Evolutionary conservation across 2,888 invertebrate genomes (phyloP), one percentile per base, ranked within the genome.

Genomic region (Orthosia gothica): DNA sequence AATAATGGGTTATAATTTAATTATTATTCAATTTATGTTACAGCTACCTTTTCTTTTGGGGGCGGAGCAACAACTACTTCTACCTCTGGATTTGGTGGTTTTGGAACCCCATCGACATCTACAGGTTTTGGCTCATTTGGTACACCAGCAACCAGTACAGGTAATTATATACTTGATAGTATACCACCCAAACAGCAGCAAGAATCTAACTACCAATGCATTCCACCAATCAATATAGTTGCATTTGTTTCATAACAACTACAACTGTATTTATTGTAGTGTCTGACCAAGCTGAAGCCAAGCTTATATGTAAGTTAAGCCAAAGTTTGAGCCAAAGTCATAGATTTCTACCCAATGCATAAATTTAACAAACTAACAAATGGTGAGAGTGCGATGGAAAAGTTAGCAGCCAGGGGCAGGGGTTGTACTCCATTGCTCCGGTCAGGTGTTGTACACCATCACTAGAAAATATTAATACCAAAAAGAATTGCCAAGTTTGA

Each of bases 21-120:
- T 64, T 15, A 23, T 11, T 40, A n/a, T n/a, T 49, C 20, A 47
- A 70, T 59, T 12, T 74, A 45, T 75, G 61, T 93, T 93, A 15
- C 89, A 96, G 96, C 96, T 54, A 87, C 94, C 40, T 96, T 96
- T 91, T 93, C 96, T 16, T 96, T 96, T 91, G 97, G 97, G n/a
- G 92, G 95, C 58, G 96, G 96, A 64, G 95, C 97, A 23, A 94
- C 97, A 2, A 95, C 97, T 12, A 95, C 97, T 52, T 95, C 97
- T 52, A 94, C 94, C 45, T 95, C 97, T 79, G 90, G 97, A 83
- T 95, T 95, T 88, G 92, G 94, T 88, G 15, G 71, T n/a, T 95
- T 95, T 86, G 95, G 95, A 13, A 92, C 97, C 20, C 93, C 97
- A 9, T 95, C 97, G 1, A 91, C 95, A n/a, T 89, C 94, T 9